These are phyloP conservation scores for Leguminivora glycinivorella DNA, from an alignment of 1,140 invertebrate species.

Conservation along the genomic window DNA sequence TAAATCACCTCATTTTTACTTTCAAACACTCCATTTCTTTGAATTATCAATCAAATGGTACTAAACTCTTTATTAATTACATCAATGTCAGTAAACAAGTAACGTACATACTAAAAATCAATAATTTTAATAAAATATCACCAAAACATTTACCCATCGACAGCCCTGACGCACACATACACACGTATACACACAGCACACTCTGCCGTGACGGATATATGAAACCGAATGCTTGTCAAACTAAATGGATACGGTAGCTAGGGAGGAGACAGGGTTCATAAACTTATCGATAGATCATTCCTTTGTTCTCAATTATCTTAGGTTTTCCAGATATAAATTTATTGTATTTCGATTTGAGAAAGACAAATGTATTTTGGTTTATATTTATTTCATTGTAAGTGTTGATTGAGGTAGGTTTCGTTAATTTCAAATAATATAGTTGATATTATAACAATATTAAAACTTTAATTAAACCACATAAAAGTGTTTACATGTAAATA, in stretches of 20 bases:
- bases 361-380: too few relatives aligned
- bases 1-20: too few relatives aligned
- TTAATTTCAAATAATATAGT: neutral
- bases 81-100: neutral
- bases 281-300: neutral
- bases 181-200: slow-evolving; percentile 39
- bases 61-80: too few relatives aligned
- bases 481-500: too few relatives aligned
- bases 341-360: neutral
- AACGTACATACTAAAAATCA: too few relatives aligned
- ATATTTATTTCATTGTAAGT: too few relatives aligned
- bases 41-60: too few relatives aligned
- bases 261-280: slow-evolving; percentile 36
- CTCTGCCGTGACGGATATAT: slow-evolving; percentile 60
- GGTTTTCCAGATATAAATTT: neutral
- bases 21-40: too few relatives aligned
- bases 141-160: neutral
- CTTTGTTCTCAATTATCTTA: slow-evolving; percentile 23
- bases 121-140: neutral
- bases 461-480: too few relatives aligned
- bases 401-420: too few relatives aligned
- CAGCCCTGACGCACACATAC: slow-evolving; percentile 57
- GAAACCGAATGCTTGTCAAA: slow-evolving; percentile 78
- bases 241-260: slow-evolving; percentile 71
- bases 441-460: too few relatives aligned